These are phyloP conservation scores for Erythrocercus mccallii DNA, from an alignment of 2,113 vertebrate species.

Conservation along the genomic window DNA sequence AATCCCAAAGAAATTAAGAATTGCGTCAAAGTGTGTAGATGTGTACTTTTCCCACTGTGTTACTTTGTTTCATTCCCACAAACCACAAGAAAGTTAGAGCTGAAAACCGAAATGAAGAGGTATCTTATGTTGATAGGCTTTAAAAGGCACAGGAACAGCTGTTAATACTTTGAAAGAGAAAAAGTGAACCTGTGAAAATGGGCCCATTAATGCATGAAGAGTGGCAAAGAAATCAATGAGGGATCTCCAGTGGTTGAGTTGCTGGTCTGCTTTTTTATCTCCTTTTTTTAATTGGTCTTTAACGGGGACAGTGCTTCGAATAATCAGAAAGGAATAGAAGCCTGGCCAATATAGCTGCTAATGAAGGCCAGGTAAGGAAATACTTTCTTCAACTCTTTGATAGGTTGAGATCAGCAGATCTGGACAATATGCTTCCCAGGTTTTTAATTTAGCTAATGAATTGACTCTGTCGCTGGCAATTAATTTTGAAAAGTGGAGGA, in stretches of 20 bases:
- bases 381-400: background rate
- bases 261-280: slow-evolving; percentile 28
- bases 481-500: slow-evolving; percentile 42
- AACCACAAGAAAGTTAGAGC: background rate
- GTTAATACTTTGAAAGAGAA: slow-evolving; percentile 3
- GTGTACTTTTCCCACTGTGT: background rate
- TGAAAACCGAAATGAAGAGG: slow-evolving; percentile 4
- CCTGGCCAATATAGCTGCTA: background rate
- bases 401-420: slow-evolving; percentile 8
- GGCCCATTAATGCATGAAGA: slow-evolving; percentile 36
- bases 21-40: background rate
- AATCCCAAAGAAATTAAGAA: background rate
- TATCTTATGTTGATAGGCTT: slow-evolving; percentile 1
- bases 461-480: background rate
- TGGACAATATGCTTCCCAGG: slow-evolving; percentile 2
- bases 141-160: slow-evolving; percentile 24
- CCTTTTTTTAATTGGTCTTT: slow-evolving; percentile 42
- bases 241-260: slow-evolving; percentile 12
- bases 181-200: slow-evolving; percentile 21
- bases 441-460: slow-evolving; percentile 61
- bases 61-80: background rate
- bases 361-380: slow-evolving; percentile 31
- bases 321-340: slow-evolving; percentile 27
- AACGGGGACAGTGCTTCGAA: slow-evolving; percentile 8
- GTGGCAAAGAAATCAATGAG: slow-evolving; percentile 38